These are phyloP conservation scores for Abramis brama DNA, from an alignment of 2,113 vertebrate genomes.

Conservation along the genomic window DNA sequence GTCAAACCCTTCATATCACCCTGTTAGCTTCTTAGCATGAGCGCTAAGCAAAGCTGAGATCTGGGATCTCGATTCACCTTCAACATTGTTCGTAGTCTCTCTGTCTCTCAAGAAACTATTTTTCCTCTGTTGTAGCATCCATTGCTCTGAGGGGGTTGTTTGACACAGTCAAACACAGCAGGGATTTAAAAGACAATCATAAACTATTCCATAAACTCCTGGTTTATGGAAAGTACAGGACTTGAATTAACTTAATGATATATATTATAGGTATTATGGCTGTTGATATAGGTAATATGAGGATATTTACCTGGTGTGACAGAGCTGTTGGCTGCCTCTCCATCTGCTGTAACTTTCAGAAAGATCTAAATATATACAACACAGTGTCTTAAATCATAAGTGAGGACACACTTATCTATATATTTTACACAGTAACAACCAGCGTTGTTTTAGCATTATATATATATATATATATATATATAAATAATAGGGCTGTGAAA, in stretches of 20 bases:
- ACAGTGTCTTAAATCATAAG: neutral
- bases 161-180: constrained; percentile 32
- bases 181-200: no score
- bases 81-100: constrained; percentile 52
- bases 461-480: no score
- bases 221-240: neutral
- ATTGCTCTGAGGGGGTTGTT: constrained; percentile 69
- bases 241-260: neutral
- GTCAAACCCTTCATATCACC: neutral
- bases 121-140: constrained; percentile 74
- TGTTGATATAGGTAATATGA: neutral
- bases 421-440: neutral
- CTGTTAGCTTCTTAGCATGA: constrained; percentile 14
- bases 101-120: constrained; percentile 59
- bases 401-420: neutral
- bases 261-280: neutral
- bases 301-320: constrained; percentile 79
- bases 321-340: constrained; percentile 75
- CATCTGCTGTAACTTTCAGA: constrained; percentile 90
- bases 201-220: neutral
- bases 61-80: constrained; percentile 58
- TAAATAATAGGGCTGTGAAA: no score
- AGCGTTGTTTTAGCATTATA: neutral
- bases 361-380: constrained; percentile 83
- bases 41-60: constrained; percentile 33